phyloP scores from a whole-genome alignment of 2,888 invertebrate species.

The Pasiphila rectangulata region DNA sequence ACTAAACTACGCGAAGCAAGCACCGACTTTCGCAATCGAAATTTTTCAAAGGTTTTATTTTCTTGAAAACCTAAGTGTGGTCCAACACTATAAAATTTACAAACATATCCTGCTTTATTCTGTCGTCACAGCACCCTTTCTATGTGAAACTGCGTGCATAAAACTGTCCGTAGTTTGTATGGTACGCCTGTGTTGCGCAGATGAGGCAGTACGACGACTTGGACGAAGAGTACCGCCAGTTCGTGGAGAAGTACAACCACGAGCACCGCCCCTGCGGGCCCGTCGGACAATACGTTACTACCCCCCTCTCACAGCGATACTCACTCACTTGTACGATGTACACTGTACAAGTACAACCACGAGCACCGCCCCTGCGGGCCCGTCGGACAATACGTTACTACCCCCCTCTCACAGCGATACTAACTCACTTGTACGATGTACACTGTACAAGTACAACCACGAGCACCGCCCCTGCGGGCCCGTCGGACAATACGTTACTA shows the following conservation, averaged over 20 bases:
- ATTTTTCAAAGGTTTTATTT: too few relatives aligned
- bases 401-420: not conserved
- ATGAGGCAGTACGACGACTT: constrained; percentile 55
- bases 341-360: constrained; percentile 61
- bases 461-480: constrained; percentile 58
- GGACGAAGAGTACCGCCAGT: constrained; percentile 71
- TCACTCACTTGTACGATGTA: not conserved
- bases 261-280: constrained; percentile 58
- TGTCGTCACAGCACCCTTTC: too few relatives aligned
- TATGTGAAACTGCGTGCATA: too few relatives aligned
- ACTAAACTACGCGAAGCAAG: too few relatives aligned
- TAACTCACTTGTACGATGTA: not conserved
- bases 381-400: constrained; percentile 64
- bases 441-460: constrained; percentile 61
- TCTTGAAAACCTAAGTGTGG: too few relatives aligned
- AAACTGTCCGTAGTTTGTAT: too few relatives aligned
- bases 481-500: constrained; percentile 64
- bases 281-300: constrained; percentile 64
- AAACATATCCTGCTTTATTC: too few relatives aligned
- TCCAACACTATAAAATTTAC: too few relatives aligned
- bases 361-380: constrained; percentile 58
- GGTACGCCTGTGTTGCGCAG: too few relatives aligned
- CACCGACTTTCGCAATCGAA: too few relatives aligned
- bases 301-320: not conserved
- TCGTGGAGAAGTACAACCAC: constrained; percentile 65